Evolutionary conservation across 1,140 invertebrate species (phyloP).

Genomic region (Rhyacophila brunnea): DNA sequence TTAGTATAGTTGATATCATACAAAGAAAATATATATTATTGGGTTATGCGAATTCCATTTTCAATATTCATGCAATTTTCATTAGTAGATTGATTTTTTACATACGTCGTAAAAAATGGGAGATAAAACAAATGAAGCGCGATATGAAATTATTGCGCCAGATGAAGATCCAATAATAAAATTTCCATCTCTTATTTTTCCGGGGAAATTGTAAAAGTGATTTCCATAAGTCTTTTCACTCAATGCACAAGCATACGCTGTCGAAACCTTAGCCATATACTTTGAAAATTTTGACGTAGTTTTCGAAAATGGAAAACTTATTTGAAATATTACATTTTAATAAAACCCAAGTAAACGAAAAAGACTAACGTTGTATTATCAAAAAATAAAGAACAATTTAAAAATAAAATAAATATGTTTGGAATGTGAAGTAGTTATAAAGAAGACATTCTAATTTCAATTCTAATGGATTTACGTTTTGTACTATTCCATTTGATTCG

Average conservation of each 20-base stretch:
- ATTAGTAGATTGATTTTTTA: slow-evolving; percentile 1
- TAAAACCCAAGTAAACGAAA: too few species aligned
- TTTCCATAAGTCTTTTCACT: slow-evolving; percentile 15
- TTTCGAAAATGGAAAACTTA: too few species aligned
- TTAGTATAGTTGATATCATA: neutral
- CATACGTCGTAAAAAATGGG: slow-evolving; percentile 7
- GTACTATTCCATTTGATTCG: too few species aligned
- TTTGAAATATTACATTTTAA: too few species aligned
- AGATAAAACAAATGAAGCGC: neutral
- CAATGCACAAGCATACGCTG: neutral
- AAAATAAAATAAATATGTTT: too few species aligned
- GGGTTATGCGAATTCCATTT: neutral
- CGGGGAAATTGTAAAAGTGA: slow-evolving; percentile 15
- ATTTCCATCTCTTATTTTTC: slow-evolving; percentile 14
- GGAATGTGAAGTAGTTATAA: too few species aligned
- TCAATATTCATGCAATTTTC: neutral
- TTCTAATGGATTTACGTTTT: too few species aligned
- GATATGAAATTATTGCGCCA: slow-evolving; percentile 9
- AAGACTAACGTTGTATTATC: too few species aligned
- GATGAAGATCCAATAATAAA: slow-evolving; percentile 13
- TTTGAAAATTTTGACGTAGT: too few species aligned
- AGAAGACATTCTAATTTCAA: too few species aligned
- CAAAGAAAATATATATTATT: neutral
- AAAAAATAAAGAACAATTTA: too few species aligned
- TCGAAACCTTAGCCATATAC: too few species aligned